Percentiles rank a stretch among this genome's conserved stretches.
Evolutionary conservation across 1,140 invertebrate genomes (phyloP).

Genomic region (Nomia melanderi): DNA sequence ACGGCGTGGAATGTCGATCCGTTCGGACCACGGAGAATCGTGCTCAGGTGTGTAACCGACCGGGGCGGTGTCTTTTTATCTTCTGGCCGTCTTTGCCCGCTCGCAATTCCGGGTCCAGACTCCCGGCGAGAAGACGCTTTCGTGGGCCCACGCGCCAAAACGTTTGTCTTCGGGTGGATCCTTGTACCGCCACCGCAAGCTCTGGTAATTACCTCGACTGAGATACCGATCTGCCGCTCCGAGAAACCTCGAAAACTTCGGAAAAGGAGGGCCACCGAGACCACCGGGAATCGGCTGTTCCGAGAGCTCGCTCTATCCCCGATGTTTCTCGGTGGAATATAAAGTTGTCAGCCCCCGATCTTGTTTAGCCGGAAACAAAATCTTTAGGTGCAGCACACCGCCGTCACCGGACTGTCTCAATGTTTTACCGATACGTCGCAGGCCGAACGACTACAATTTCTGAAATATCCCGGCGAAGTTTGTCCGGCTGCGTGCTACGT

Average conservation of each 20-base stretch:
- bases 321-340: not conserved
- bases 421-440: not conserved
- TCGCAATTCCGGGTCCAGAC: not conserved
- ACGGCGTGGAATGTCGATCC: not conserved
- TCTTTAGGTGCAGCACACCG: no score
- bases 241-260: slow-evolving; percentile 1
- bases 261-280: not conserved
- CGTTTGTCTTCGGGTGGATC: slow-evolving; percentile 15
- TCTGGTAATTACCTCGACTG: slow-evolving; percentile 52
- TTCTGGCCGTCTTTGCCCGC: not conserved
- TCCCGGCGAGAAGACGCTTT: not conserved
- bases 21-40: not conserved
- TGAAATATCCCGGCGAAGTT: slow-evolving; percentile 1
- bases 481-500: not conserved
- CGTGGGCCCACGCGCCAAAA: slow-evolving; percentile 33
- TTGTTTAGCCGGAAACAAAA: no score
- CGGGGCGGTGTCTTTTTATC: slow-evolving; percentile 14
- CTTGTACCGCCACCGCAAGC: slow-evolving; percentile 44
- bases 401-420: no score
- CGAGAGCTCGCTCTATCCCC: not conserved
- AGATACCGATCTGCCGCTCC: slow-evolving; percentile 57
- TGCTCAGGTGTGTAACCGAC: not conserved
- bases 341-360: not conserved
- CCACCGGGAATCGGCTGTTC: not conserved
- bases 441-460: not conserved